Conservation (phyloP, 2,888 invertebrate genomes). For the Philereme transversata region DNA sequence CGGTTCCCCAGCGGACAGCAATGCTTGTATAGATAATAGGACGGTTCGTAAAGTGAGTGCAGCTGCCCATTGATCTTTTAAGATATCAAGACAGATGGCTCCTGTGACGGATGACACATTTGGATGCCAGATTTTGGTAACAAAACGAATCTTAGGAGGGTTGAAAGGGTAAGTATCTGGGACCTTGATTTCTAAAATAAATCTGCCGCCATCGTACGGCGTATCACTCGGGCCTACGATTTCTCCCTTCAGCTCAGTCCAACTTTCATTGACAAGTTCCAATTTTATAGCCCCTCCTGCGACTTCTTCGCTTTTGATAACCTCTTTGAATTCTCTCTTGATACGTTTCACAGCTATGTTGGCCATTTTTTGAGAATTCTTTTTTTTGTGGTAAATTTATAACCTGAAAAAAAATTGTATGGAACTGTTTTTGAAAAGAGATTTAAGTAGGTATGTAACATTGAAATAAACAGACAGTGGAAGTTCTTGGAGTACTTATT, state of each 20-base stretch:
- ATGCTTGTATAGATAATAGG: constrained; percentile 96
- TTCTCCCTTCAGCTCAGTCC: constrained; percentile 96
- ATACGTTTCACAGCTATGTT: constrained; percentile 30
- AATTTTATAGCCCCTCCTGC: constrained; percentile 94
- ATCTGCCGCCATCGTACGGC: constrained; percentile 98
- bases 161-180: constrained; percentile 99
- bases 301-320: constrained; percentile 81
- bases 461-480: not conserved
- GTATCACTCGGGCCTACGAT: constrained; percentile 99
- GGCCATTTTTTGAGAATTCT: constrained; percentile 13
- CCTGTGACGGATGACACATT: constrained; percentile 99
- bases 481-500: not conserved
- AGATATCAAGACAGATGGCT: constrained; percentile 98
- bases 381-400: constrained; percentile 9
- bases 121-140: constrained; percentile 99
- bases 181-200: constrained; percentile 97
- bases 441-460: not conserved
- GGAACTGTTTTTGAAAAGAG: not conserved
- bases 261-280: constrained; percentile 95
- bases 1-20: constrained; percentile 95
- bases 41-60: constrained; percentile 99
- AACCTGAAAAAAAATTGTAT: constrained; percentile 18
- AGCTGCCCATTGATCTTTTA: constrained; percentile 99
- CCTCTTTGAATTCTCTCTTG: constrained; percentile 29
- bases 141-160: constrained; percentile 98